Conservation (phyloP, 2,797 vertebrate genomes). For the Masticophis lateralis region DNA sequence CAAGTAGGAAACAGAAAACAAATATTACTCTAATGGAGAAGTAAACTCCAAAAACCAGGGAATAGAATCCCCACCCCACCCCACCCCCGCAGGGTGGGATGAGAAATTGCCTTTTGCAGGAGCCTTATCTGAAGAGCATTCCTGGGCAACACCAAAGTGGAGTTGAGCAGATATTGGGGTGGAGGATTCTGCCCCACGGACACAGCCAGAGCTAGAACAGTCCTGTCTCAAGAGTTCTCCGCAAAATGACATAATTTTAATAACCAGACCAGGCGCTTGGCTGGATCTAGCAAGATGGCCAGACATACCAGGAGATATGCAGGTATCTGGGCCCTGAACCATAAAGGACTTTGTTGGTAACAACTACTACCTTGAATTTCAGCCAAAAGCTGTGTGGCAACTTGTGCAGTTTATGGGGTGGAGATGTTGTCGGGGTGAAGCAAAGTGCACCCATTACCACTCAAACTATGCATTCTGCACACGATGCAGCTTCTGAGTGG, state of each 20-base stretch:
- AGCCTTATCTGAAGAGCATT: not conserved
- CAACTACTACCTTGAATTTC: not conserved
- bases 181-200: not conserved
- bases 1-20: not conserved
- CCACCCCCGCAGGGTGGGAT: not conserved
- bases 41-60: not conserved
- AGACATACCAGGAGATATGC: not conserved
- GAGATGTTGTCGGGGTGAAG: not conserved
- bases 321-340: not conserved
- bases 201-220: not conserved
- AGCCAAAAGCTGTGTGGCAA: not conserved
- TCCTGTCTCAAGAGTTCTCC: not conserved
- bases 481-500: not conserved
- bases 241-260: not conserved
- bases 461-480: not conserved
- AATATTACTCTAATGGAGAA: not conserved
- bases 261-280: not conserved
- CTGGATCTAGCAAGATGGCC: not conserved
- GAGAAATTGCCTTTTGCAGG: not conserved
- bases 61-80: not conserved
- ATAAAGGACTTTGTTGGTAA: not conserved
- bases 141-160: not conserved
- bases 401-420: not conserved
- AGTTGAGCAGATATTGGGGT: not conserved
- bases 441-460: not conserved